Evolutionary conservation across 2,888 invertebrate genomes (phyloP).

Genomic region (Tupiocoris notatus): DNA sequence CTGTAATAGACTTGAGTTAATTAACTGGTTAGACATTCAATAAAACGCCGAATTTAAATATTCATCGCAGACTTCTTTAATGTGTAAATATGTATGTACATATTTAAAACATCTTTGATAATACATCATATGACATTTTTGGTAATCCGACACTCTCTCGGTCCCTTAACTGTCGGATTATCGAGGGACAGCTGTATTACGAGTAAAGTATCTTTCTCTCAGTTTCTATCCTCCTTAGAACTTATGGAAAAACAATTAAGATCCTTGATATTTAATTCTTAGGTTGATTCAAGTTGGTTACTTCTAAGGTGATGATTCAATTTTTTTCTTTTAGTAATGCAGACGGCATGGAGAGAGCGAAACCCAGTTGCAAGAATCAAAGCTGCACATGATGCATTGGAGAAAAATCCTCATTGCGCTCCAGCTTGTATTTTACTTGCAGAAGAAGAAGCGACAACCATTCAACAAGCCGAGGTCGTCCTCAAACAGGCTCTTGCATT

Average conservation of each 20-base stretch:
- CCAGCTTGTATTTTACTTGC: conserved; percentile 92
- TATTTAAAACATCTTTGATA: too few relatives aligned
- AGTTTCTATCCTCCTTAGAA: neutral
- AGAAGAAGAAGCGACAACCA: conserved; percentile 94
- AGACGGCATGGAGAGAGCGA: conserved; percentile 93
- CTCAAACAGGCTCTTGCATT: conserved; percentile 79
- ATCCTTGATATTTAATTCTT: neutral
- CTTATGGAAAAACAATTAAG: neutral
- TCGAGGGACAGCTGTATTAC: too few relatives aligned
- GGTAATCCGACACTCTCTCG: too few relatives aligned
- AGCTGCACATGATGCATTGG: conserved; percentile 84
- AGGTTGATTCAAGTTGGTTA: neutral
- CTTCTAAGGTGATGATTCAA: neutral
- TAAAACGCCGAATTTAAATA: too few relatives aligned
- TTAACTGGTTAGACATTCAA: too few relatives aligned
- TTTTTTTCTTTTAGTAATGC: conserved; percentile 66
- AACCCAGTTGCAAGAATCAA: conserved; percentile 87
- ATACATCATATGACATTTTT: too few relatives aligned
- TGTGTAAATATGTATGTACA: too few relatives aligned
- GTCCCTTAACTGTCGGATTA: too few relatives aligned
- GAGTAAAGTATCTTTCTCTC: too few relatives aligned
- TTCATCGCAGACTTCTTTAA: too few relatives aligned
- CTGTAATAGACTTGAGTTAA: too few relatives aligned
- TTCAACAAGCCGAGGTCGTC: conserved; percentile 80
- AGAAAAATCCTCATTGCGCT: conserved; percentile 86